These are phyloP conservation scores for Bimastos eiseni DNA, from an alignment of 2,888 invertebrate species.

Conservation along the genomic window DNA sequence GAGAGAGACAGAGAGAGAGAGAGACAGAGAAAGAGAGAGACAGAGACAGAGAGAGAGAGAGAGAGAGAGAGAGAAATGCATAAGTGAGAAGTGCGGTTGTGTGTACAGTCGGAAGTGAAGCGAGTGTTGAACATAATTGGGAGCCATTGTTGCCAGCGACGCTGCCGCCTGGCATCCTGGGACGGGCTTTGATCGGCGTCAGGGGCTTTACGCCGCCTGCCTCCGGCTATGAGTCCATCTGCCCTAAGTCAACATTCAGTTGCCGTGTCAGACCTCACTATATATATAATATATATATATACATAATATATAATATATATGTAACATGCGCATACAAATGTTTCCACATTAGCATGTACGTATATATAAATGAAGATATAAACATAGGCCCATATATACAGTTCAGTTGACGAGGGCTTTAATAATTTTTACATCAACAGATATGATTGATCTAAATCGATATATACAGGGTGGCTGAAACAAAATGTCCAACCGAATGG, in stretches of 20 bases:
- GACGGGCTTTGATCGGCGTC: conserved; percentile 7
- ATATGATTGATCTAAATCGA: not conserved
- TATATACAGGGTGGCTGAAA: too few species aligned
- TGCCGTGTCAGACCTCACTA: not conserved
- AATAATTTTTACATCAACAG: conserved; percentile 4
- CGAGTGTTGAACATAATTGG: conserved; percentile 13
- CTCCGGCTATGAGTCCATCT: not conserved
- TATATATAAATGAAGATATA: not conserved
- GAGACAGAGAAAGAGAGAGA: too few species aligned
- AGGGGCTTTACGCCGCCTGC: not conserved
- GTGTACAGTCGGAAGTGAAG: conserved; percentile 24
- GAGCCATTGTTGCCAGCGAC: conserved; percentile 6
- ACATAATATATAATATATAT: not conserved
- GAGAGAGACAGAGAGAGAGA: too few species aligned
- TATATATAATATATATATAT: not conserved
- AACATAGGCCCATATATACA: not conserved
- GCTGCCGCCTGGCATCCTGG: conserved; percentile 13
- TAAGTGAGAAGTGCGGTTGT: conserved; percentile 3
- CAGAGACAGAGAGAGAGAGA: conserved; percentile 8
- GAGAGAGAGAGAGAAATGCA: not conserved
- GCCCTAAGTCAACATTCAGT: conserved; percentile 22
- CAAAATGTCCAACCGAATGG: too few species aligned
- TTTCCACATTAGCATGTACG: too few species aligned
- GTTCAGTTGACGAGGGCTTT: not conserved
- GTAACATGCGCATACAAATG: too few species aligned